phyloP scores from a whole-genome alignment of 2,888 invertebrate species.

The Leptinotarsa juncta region DNA sequence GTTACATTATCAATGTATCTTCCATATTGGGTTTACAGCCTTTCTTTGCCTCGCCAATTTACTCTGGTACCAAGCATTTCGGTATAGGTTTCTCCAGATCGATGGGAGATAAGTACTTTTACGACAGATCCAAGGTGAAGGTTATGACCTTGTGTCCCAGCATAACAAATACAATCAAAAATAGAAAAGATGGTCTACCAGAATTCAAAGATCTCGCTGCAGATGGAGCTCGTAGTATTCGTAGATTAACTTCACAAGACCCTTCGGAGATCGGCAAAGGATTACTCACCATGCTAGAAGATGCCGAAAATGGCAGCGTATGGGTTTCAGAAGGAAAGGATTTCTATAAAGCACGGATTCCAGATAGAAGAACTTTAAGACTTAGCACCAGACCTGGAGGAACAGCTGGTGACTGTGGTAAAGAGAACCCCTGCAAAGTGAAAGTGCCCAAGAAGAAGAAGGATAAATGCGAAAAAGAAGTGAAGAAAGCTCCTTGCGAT shows the following conservation, averaged over 20 bases:
- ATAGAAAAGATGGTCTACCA: neutral
- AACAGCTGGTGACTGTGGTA: conserved; percentile 25
- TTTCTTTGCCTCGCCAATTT: conserved; percentile 69
- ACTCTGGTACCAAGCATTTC: conserved; percentile 70
- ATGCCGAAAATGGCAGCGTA: conserved; percentile 67
- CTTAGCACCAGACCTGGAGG: neutral
- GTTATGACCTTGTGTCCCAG: conserved; percentile 22
- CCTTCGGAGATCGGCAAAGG: conserved; percentile 47
- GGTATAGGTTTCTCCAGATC: conserved; percentile 67
- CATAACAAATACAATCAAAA: conserved; percentile 9
- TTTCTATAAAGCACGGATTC: conserved; percentile 54
- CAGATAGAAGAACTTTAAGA: conserved; percentile 44
- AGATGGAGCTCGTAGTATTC: conserved; percentile 2
- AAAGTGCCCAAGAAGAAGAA: conserved; percentile 41
- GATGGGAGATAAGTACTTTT: conserved; percentile 53
- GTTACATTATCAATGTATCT: conserved; percentile 70
- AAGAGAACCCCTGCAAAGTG: conserved; percentile 30
- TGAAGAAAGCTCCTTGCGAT: conserved; percentile 31
- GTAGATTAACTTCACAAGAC: conserved; percentile 2
- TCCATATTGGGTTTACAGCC: conserved; percentile 71
- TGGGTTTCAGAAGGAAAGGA: conserved; percentile 67
- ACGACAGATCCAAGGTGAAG: conserved; percentile 21
- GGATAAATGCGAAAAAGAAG: conserved; percentile 43
- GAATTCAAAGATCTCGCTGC: neutral
- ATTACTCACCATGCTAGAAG: conserved; percentile 59